A percentile compares a stretch with the other conserved stretches of the same genome.
phyloP scores from a whole-genome alignment of 35 echinoderm and acorn worm species.

The Diadema setosum region DNA sequence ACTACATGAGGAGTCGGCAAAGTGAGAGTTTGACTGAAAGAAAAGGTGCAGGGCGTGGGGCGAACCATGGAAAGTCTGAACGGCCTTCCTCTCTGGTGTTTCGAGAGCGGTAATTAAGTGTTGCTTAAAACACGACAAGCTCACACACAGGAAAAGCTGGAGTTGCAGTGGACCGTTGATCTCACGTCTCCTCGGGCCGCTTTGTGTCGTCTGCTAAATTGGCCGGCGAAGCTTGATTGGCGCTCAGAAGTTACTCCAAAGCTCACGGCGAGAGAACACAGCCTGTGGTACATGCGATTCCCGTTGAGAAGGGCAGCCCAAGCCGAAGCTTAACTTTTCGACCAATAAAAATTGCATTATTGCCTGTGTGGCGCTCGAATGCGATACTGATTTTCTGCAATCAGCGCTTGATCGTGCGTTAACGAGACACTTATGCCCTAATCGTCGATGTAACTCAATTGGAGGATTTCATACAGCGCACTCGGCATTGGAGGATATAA shows the following conservation, averaged over 20 bases:
- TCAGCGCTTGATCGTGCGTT: neutral
- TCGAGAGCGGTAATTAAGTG: neutral
- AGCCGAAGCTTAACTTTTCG: neutral
- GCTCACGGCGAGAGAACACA: neutral
- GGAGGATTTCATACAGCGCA: neutral
- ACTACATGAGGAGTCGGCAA: neutral
- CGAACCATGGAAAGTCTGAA: neutral
- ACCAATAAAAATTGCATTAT: neutral
- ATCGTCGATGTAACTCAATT: neutral
- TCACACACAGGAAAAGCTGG: neutral
- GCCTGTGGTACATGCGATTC: neutral
- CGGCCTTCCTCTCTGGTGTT: neutral
- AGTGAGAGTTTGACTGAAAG: neutral
- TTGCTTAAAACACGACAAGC: neutral
- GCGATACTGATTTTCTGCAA: neutral
- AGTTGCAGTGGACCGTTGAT: neutral
- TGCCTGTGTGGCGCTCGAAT: neutral
- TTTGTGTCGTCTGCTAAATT: neutral
- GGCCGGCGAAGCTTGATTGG: neutral
- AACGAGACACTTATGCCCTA: neutral
- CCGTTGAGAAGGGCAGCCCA: neutral
- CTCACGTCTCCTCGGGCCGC: neutral
- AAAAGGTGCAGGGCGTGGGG: neutral
- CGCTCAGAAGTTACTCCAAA: neutral
- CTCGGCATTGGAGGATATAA: neutral